phyloP scores from a whole-genome alignment of 2,797 vertebrate genomes.

The Anas georgica region DNA sequence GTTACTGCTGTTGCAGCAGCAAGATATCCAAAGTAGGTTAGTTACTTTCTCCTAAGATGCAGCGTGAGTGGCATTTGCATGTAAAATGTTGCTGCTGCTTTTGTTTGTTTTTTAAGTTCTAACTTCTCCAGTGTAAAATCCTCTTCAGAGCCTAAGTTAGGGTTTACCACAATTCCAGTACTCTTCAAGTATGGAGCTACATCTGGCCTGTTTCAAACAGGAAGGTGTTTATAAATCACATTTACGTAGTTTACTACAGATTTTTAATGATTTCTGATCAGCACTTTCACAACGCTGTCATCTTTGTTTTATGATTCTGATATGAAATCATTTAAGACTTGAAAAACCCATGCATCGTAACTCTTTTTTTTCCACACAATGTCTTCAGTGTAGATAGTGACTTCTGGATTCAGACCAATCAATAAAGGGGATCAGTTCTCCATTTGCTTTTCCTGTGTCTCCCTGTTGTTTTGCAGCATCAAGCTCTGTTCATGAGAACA shows the following conservation, averaged over 20 bases:
- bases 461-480: slow-evolving; percentile 66
- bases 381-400: slow-evolving; percentile 87
- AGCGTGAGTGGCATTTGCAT: slow-evolving; percentile 63
- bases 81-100: slow-evolving; percentile 31
- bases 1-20: slow-evolving; percentile 57
- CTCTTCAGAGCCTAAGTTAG: slow-evolving; percentile 61
- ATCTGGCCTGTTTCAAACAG: slow-evolving; percentile 58
- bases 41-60: slow-evolving; percentile 37
- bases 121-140: slow-evolving; percentile 42
- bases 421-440: slow-evolving; percentile 91
- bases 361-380: slow-evolving; percentile 85
- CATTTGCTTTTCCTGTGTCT: slow-evolving; percentile 72
- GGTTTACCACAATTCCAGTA: slow-evolving; percentile 53
- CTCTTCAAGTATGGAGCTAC: slow-evolving; percentile 49
- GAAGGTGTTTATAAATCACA: slow-evolving; percentile 55
- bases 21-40: slow-evolving; percentile 18
- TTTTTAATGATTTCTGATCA: slow-evolving; percentile 60
- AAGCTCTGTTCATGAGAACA: not conserved
- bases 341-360: slow-evolving; percentile 84
- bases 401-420: slow-evolving; percentile 88
- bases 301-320: slow-evolving; percentile 77
- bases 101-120: not conserved
- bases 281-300: slow-evolving; percentile 63
- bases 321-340: slow-evolving; percentile 86
- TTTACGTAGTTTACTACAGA: slow-evolving; percentile 53